phyloP scores from a whole-genome alignment of 2,888 invertebrate genomes.

The Brassicogethes aeneus region DNA sequence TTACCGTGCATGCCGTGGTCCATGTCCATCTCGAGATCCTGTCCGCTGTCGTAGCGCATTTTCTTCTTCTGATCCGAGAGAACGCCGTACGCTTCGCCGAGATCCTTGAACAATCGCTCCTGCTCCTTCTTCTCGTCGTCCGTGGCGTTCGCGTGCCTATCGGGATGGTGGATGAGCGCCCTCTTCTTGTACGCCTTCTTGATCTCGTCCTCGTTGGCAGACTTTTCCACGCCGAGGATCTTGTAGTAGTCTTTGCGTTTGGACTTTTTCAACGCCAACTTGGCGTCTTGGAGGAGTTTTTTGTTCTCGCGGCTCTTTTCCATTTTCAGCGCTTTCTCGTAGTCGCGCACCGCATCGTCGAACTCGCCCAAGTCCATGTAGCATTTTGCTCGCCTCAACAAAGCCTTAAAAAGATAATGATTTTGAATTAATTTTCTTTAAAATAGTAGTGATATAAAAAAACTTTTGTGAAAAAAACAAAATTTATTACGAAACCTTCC shows the following conservation, averaged over 20 bases:
- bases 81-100: constrained; percentile 92
- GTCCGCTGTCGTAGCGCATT: constrained; percentile 82
- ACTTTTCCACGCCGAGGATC: constrained; percentile 77
- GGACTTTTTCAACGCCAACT: constrained; percentile 79
- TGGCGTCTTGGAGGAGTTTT: constrained; percentile 75
- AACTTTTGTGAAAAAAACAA: too few relatives aligned
- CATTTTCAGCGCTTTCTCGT: constrained; percentile 75
- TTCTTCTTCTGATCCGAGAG: constrained; percentile 87
- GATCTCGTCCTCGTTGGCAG: constrained; percentile 83
- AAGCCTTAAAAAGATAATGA: constrained; percentile 43
- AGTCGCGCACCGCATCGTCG: constrained; percentile 87
- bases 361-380: constrained; percentile 73
- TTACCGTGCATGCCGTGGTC: constrained; percentile 43
- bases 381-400: constrained; percentile 80
- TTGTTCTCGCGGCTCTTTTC: constrained; percentile 76
- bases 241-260: constrained; percentile 96
- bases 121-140: constrained; percentile 81
- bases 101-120: constrained; percentile 89
- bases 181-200: constrained; percentile 90
- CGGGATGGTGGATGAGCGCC: constrained; percentile 88
- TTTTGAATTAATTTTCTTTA: neutral
- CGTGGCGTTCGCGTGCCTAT: constrained; percentile 83
- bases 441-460: too few relatives aligned
- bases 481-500: too few relatives aligned
- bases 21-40: constrained; percentile 69